Conservation (phyloP, 2,888 invertebrate species). For the Ochropleura plecta region DNA sequence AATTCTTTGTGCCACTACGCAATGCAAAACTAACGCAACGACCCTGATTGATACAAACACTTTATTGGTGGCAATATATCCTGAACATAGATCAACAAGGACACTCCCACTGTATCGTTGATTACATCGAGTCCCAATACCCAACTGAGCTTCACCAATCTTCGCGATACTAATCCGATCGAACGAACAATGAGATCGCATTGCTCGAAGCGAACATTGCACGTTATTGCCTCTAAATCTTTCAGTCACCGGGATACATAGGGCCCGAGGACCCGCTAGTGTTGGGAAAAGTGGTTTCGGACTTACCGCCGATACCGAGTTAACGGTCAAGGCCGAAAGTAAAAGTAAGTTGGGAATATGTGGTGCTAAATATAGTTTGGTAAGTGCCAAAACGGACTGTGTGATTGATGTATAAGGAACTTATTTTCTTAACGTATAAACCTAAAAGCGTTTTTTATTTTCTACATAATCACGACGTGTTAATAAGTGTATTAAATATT, state of each 20-base stretch:
- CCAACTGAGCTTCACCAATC: slow-evolving; percentile 74
- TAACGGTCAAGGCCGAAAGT: slow-evolving; percentile 53
- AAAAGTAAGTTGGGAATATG: neutral
- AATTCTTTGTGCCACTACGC: neutral
- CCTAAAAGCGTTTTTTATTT: neutral
- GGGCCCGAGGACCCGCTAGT: slow-evolving; percentile 65
- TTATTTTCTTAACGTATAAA: neutral
- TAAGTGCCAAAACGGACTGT: neutral
- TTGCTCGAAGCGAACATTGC: slow-evolving; percentile 82
- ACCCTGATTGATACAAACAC: slow-evolving; percentile 59
- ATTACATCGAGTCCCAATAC: slow-evolving; percentile 69
- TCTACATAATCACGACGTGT: neutral
- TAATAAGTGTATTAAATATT: too few species aligned
- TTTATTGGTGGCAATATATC: slow-evolving; percentile 60
- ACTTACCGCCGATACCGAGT: slow-evolving; percentile 28
- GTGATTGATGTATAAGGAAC: slow-evolving; percentile 1
- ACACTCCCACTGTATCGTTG: slow-evolving; percentile 64
- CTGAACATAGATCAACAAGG: slow-evolving; percentile 63
- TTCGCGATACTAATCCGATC: slow-evolving; percentile 85
- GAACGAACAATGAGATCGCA: slow-evolving; percentile 86
- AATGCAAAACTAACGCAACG: neutral
- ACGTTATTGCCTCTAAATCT: slow-evolving; percentile 90
- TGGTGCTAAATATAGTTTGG: slow-evolving; percentile 7
- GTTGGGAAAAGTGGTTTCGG: slow-evolving; percentile 41
- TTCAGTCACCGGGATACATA: slow-evolving; percentile 77